Percentiles rank a stretch among this genome's conserved stretches.
Evolutionary conservation across 2,113 vertebrate species (phyloP).

Genomic region (Sinosuthora webbiana): DNA sequence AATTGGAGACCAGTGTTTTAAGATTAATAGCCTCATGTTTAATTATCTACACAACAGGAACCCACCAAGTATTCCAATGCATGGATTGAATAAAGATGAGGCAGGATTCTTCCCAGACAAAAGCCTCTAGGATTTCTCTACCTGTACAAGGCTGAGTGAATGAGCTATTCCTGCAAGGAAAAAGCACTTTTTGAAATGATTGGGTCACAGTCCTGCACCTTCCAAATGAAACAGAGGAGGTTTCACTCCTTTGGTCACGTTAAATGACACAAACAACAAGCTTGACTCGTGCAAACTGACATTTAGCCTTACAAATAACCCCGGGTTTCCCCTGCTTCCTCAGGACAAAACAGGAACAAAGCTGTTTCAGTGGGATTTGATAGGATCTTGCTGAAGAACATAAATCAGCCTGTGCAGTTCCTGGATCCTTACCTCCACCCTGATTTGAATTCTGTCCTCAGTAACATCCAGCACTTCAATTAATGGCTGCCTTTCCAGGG

Average conservation of each 20-base stretch:
- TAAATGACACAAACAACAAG: neutral
- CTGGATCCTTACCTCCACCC: constrained; percentile 69
- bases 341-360: neutral
- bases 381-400: neutral
- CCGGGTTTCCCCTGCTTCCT: neutral
- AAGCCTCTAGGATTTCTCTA: neutral
- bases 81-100: neutral
- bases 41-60: neutral
- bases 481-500: constrained; percentile 13
- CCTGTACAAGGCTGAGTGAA: neutral
- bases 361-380: neutral
- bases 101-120: neutral
- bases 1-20: neutral
- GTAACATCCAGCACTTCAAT: constrained; percentile 74
- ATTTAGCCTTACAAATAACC: neutral
- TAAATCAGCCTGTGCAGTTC: neutral
- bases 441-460: constrained; percentile 73
- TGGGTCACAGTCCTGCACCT: neutral
- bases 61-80: neutral
- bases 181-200: neutral
- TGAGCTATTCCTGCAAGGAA: neutral
- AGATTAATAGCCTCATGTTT: neutral
- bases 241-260: neutral
- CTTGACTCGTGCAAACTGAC: neutral
- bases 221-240: neutral